Base-by-base conservation (phyloP, 2,797 vertebrate genomes). In the Mus spretus region DNA sequence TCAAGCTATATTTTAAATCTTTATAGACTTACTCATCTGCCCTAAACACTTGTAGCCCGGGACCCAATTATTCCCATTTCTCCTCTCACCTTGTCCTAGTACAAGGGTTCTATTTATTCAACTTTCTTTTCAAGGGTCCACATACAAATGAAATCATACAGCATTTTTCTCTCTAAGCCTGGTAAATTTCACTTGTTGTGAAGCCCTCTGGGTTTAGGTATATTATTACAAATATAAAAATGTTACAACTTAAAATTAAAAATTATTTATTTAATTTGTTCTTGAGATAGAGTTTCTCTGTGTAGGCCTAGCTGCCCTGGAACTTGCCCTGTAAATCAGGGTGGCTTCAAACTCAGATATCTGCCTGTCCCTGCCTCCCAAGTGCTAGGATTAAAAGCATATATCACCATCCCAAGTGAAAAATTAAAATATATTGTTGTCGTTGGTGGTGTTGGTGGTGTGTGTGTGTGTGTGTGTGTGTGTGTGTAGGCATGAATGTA, bases 101-200 rank as follows among this genome's bases (percentile, higher is more conserved):
- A 63, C 75, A 91, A 72, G 6, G 2, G 24, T 31, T 91, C 40
- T 77, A 84, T 40, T 85, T 57, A 85, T 40, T 74, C 63, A 92
- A 31, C 12, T 77, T 81, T n/a, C 57, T 57, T 89, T 77, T 65
- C 26, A 59, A 72, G 22, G 55, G 40, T 63, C 31, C 44, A 92
- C 10, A 88, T n/a, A 37, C 24, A 90, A 75, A 17, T 77, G 53
- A 67, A n/a, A 94, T n/a, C 44, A 55, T 24, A 93, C 9, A 94
- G 28, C 37, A 90, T 70, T 90, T 86, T 59, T 85, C 44, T 93
- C 85, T 74, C 14, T 77, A 4, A 67, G 15, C 12, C 53, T 86
- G 47, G n/a, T 19, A 67, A 91, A 91, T 82, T 77, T 53, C 37
- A 77, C 15, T 91, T 77, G 31, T 19, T 7, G 31, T 57, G 59